Percentiles rank a stretch among this genome's conserved stretches.
phyloP scores from a whole-genome alignment of 2,888 invertebrate genomes.

The Drosophila subsilvestris region DNA sequence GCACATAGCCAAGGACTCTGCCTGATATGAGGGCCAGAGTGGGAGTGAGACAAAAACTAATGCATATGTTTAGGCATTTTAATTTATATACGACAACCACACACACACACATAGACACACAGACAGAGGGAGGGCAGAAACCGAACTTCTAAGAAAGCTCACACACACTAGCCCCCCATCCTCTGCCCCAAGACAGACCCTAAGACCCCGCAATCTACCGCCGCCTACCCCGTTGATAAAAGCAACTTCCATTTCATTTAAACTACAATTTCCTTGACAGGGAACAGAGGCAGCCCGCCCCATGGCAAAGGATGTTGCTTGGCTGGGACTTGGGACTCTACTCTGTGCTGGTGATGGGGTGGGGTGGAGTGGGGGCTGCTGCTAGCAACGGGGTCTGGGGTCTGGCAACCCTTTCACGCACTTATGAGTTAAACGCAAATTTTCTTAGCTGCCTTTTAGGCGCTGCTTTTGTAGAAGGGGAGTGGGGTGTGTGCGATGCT shows the following conservation, averaged over 20 bases:
- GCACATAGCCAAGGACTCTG: conserved; percentile 28
- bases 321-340: conserved; percentile 1
- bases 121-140: conserved; percentile 7
- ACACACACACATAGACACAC: conserved; percentile 19
- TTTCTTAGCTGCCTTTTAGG: conserved; percentile 82
- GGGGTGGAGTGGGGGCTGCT: conserved; percentile 10
- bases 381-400: conserved; percentile 15
- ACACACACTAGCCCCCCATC: conserved; percentile 61
- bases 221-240: conserved; percentile 77
- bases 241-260: conserved; percentile 82
- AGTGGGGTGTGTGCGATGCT: conserved; percentile 27
- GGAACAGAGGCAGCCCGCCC: conserved; percentile 64
- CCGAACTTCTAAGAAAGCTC: conserved; percentile 74
- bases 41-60: conserved; percentile 78
- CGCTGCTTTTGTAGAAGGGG: conserved; percentile 41
- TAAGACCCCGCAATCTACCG: conserved; percentile 30
- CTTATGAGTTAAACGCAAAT: conserved; percentile 81
- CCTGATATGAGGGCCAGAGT: conserved; percentile 14
- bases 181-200: conserved; percentile 13
- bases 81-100: conserved; percentile 76
- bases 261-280: conserved; percentile 82
- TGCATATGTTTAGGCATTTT: conserved; percentile 82
- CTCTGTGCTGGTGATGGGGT: conserved; percentile 7
- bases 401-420: conserved; percentile 78
- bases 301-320: conserved; percentile 41